Evolutionary conservation across 2,113 vertebrate genomes (phyloP).

Genomic region (Lamprotornis superbus): DNA sequence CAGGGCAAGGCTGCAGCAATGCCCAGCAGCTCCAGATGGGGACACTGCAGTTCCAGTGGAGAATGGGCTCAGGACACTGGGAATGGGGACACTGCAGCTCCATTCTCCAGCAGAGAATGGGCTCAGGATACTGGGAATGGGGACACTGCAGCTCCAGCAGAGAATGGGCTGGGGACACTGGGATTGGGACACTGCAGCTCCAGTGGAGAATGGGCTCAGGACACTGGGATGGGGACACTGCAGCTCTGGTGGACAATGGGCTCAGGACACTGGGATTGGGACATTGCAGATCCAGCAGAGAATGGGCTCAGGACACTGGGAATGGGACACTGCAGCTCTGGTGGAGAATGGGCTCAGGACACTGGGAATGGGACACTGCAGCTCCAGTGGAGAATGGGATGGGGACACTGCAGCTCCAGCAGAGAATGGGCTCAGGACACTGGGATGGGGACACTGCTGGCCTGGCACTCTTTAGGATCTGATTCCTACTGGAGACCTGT

Average conservation of each 20-base stretch:
- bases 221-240: neutral
- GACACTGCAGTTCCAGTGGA: too few relatives aligned
- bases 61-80: neutral
- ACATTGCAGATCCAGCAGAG: neutral
- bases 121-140: neutral
- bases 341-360: neutral
- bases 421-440: neutral
- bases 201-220: accelerated
- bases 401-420: neutral
- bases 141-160: neutral
- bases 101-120: neutral
- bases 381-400: neutral
- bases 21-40: neutral
- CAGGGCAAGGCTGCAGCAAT: neutral
- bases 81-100: neutral
- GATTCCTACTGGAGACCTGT: neutral
- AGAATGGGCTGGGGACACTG: neutral
- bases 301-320: neutral
- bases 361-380: neutral
- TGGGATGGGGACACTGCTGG: neutral
- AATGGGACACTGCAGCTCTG: neutral
- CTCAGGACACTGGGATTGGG: neutral
- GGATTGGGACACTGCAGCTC: neutral
- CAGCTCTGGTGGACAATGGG: too few relatives aligned
- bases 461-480: neutral